Conservation (phyloP, 1,140 invertebrate genomes). For the Anastatus disparis region DNA sequence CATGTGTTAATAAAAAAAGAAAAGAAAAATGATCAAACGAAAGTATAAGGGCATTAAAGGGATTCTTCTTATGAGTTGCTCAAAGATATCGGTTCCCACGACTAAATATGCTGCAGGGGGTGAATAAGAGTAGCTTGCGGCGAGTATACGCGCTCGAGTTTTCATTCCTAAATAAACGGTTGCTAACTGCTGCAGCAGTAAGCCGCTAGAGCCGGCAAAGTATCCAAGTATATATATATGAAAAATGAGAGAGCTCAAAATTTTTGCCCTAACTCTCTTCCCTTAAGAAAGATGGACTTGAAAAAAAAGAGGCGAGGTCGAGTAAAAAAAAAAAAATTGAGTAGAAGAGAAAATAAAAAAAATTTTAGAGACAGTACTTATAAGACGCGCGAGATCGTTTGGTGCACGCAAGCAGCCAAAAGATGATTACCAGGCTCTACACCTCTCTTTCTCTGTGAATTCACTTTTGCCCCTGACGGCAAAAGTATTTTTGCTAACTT, state of each 20-base stretch:
- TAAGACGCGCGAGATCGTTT: slow-evolving; percentile 52
- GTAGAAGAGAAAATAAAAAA: neutral
- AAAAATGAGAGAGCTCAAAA: slow-evolving; percentile 58
- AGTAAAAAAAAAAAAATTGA: neutral
- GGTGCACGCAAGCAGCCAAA: slow-evolving; percentile 59
- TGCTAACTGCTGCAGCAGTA: slow-evolving; percentile 49
- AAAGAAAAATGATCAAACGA: neutral
- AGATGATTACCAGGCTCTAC: slow-evolving; percentile 58
- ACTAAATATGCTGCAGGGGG: slow-evolving; percentile 51
- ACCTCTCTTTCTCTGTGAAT: neutral
- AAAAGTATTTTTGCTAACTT: slow-evolving; percentile 25
- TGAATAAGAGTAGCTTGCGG: slow-evolving; percentile 48
- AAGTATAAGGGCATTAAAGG: slow-evolving; percentile 7
- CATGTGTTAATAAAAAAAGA: no score
- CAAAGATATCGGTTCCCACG: slow-evolving; percentile 52
- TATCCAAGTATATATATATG: slow-evolving; percentile 44
- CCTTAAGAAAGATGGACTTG: slow-evolving; percentile 10
- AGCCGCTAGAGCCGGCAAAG: slow-evolving; percentile 28
- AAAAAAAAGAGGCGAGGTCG: slow-evolving; percentile 5
- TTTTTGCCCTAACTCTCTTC: neutral
- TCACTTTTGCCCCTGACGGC: slow-evolving; percentile 43
- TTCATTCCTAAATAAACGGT: slow-evolving; percentile 62
- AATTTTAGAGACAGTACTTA: no score
- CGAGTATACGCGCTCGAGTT: slow-evolving; percentile 6
- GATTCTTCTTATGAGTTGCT: slow-evolving; percentile 20